Evolutionary conservation across 2,888 invertebrate genomes (phyloP).

Genomic region (Creontiades dilutus): DNA sequence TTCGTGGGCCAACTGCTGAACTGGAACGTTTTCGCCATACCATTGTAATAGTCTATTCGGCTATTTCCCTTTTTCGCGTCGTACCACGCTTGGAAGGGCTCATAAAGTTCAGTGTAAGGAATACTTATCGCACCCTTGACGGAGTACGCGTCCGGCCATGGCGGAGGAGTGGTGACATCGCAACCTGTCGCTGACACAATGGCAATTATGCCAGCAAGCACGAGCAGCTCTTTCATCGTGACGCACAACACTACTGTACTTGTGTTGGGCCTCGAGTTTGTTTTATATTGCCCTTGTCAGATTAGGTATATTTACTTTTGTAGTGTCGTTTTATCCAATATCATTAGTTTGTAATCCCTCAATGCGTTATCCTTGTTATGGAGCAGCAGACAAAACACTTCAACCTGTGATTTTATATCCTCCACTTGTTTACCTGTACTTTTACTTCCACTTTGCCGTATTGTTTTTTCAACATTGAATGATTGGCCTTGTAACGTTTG

Average conservation of each 20-base stretch:
- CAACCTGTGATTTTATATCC: neutral
- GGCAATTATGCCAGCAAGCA: constrained; percentile 44
- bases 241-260: neutral
- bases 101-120: constrained; percentile 95
- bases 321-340: neutral
- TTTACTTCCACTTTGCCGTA: neutral
- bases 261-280: neutral
- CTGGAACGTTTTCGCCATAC: constrained; percentile 94
- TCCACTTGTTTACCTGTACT: neutral
- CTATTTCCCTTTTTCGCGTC: constrained; percentile 87
- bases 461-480: neutral
- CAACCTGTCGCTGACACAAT: constrained; percentile 14
- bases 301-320: constrained; percentile 22
- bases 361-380: neutral
- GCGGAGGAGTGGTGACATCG: constrained; percentile 33
- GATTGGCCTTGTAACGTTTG: neutral
- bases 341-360: neutral
- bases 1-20: constrained; percentile 82
- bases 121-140: constrained; percentile 89
- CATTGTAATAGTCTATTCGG: constrained; percentile 96
- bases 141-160: constrained; percentile 86
- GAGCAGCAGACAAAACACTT: constrained; percentile 25
- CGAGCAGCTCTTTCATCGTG: constrained; percentile 42
- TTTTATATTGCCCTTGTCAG: constrained; percentile 12
- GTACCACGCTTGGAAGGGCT: constrained; percentile 94